Percentiles rank a stretch among this genome's conserved stretches.
Evolutionary conservation across 1,140 invertebrate species (phyloP).

Genomic region (Meloidogyne chitwoodi): DNA sequence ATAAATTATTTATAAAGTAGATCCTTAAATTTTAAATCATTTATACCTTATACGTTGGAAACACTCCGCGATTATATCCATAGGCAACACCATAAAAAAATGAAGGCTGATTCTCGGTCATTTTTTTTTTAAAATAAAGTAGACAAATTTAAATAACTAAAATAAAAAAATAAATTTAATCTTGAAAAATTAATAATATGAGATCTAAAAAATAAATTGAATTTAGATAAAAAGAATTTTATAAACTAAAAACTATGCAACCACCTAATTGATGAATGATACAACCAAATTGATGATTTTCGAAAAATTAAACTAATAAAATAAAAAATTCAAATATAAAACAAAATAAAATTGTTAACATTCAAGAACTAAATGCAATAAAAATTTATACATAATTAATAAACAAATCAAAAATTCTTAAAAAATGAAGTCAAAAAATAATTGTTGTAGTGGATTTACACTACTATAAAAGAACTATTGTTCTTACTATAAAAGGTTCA

Average conservation of each 20-base stretch:
- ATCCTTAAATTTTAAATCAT: neutral
- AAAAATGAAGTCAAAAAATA: slow-evolving; percentile 15
- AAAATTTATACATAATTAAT: neutral
- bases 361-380: neutral
- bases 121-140: neutral
- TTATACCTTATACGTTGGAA: neutral
- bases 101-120: neutral
- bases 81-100: slow-evolving; percentile 62
- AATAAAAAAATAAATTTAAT: neutral
- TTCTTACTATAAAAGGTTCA: too few species aligned
- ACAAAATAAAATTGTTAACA: neutral
- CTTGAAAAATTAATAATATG: too few species aligned
- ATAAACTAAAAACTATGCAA: too few species aligned
- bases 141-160: neutral
- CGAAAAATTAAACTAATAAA: neutral
- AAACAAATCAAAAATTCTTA: neutral
- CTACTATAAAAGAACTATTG: too few species aligned
- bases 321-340: neutral
- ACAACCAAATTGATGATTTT: too few species aligned
- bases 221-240: too few species aligned
- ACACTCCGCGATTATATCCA: slow-evolving; percentile 61
- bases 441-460: too few species aligned
- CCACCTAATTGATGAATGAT: too few species aligned
- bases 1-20: neutral
- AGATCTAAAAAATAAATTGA: too few species aligned